Conservation (phyloP, 2,113 vertebrate species). For the Menidia beryllina region DNA sequence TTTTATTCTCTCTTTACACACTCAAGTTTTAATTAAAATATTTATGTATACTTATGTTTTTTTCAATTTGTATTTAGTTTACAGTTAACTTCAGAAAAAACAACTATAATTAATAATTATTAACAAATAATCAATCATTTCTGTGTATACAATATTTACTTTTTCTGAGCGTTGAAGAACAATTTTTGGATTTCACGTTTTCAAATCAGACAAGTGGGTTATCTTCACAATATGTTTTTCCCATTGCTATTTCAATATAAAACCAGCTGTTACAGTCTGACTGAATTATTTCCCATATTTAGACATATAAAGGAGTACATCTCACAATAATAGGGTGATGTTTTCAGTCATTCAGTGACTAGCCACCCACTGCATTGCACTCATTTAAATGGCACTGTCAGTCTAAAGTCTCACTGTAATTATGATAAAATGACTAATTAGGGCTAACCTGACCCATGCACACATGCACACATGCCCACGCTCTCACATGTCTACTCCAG, state of each 20-base stretch:
- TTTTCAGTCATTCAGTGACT: constrained; percentile 33
- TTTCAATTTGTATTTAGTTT: not conserved
- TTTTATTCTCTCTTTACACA: not conserved
- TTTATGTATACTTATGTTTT: not conserved
- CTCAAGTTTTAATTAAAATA: not conserved
- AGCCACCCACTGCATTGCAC: constrained; percentile 40
- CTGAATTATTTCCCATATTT: not conserved
- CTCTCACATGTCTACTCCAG: constrained; percentile 70
- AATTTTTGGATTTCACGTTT: too few species aligned
- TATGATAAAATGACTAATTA: constrained; percentile 80
- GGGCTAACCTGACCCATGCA: constrained; percentile 61
- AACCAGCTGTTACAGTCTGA: not conserved
- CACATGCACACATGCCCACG: constrained; percentile 61
- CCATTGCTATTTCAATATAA: not conserved
- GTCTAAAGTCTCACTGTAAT: constrained; percentile 62
- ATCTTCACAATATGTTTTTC: not conserved
- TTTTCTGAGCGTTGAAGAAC: not conserved
- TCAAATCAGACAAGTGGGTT: not conserved
- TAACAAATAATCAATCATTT: too few species aligned
- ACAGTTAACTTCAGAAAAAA: too few species aligned
- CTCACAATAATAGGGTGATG: constrained; percentile 12
- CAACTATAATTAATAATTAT: too few species aligned
- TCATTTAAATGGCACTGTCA: constrained; percentile 71
- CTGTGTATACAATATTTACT: not conserved
- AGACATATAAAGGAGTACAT: constrained; percentile 3